These are phyloP conservation scores for Numenius arquata DNA, from an alignment of 2,113 vertebrate species.

Conservation along the genomic window DNA sequence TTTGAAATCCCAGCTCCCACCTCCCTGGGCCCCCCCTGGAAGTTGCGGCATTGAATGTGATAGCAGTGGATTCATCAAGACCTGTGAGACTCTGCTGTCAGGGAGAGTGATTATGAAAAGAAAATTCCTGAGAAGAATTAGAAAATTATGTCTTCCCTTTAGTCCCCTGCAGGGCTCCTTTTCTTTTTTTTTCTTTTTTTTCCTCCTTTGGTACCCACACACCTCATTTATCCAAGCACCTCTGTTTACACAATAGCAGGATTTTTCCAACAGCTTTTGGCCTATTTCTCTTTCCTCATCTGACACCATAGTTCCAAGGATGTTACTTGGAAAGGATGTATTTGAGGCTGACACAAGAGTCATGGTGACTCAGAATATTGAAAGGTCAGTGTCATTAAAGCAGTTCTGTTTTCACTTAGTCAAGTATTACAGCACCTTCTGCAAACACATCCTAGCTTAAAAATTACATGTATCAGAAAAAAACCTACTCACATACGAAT, in stretches of 20 bases:
- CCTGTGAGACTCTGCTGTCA: neutral
- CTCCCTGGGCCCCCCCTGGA: neutral
- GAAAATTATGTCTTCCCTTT: neutral
- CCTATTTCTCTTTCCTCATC: slow-evolving; percentile 4
- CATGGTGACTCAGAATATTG: slow-evolving; percentile 31
- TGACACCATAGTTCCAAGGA: slow-evolving; percentile 5
- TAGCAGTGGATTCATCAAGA: neutral
- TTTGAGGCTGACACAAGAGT: neutral
- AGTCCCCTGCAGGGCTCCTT: neutral
- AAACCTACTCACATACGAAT: neutral
- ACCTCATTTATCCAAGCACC: slow-evolving; percentile 12
- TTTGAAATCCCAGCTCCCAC: neutral
- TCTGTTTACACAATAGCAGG: slow-evolving; percentile 12
- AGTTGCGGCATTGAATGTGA: neutral
- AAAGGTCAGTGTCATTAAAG: slow-evolving; percentile 33
- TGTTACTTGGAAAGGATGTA: slow-evolving; percentile 18
- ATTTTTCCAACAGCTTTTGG: slow-evolving; percentile 33
- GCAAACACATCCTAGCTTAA: neutral
- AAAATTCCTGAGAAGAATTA: neutral
- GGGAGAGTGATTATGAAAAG: neutral
- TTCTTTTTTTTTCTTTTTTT: neutral
- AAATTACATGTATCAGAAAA: neutral
- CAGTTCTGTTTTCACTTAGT: slow-evolving; percentile 59
- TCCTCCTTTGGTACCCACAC: neutral
- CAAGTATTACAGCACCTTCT: neutral